Evolutionary conservation across 2,888 invertebrate genomes (phyloP).

Genomic region (Epiblema foenella): DNA sequence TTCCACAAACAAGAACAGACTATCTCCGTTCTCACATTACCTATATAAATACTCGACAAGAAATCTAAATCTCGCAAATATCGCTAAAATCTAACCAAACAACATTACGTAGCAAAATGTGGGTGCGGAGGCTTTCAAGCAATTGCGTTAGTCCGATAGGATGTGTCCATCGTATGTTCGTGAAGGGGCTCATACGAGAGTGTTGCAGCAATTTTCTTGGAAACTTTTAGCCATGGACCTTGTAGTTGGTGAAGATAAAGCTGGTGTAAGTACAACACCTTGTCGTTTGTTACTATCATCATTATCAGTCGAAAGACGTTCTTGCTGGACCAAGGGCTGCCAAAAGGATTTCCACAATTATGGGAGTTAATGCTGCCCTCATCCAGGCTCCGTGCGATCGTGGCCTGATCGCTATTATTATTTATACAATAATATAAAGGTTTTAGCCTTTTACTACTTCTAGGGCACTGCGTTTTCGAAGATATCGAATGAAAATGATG

Average conservation of each 20-base stretch:
- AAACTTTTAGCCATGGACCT: neutral
- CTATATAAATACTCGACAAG: neutral
- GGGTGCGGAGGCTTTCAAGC: slow-evolving; percentile 37
- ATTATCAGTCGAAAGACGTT: too few relatives aligned
- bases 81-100: slow-evolving; percentile 28
- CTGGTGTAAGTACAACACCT: neutral
- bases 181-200: neutral
- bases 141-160: slow-evolving; percentile 38
- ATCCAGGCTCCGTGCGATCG: too few relatives aligned
- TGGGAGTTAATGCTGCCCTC: too few relatives aligned
- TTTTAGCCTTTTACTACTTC: too few relatives aligned
- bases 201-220: slow-evolving; percentile 1
- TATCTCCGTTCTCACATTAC: neutral
- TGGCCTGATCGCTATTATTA: too few relatives aligned
- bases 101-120: slow-evolving; percentile 2
- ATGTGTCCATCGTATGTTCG: slow-evolving; percentile 22
- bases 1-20: neutral
- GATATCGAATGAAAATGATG: too few relatives aligned
- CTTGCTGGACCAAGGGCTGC: too few relatives aligned
- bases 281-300: neutral
- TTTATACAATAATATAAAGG: too few relatives aligned
- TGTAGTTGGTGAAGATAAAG: neutral
- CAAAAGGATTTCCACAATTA: too few relatives aligned
- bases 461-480: too few relatives aligned
- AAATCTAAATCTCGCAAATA: neutral